Conservation (phyloP, 1,140 invertebrate species). For the Cotesia vestalis region DNA sequence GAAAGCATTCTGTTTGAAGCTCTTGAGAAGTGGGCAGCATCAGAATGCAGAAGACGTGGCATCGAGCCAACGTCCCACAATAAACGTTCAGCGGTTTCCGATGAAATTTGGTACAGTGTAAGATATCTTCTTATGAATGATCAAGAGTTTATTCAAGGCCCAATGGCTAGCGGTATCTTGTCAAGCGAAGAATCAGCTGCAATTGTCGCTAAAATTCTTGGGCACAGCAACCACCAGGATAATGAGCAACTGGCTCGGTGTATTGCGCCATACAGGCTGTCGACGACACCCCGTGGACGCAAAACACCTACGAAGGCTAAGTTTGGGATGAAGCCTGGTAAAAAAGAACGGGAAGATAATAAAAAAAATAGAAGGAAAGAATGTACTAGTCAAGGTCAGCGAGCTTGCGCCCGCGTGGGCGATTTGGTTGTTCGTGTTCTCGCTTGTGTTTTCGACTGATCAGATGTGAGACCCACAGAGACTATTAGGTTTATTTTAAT, state of each 20-base stretch:
- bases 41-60: constrained; percentile 72
- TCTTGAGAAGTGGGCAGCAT: constrained; percentile 73
- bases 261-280: constrained; percentile 39
- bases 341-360: constrained; percentile 57
- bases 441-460: constrained; percentile 63
- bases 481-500: background rate
- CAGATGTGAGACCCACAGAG: constrained; percentile 41
- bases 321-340: constrained; percentile 42
- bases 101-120: constrained; percentile 72
- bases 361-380: constrained; percentile 60
- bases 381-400: constrained; percentile 54
- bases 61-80: constrained; percentile 71
- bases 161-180: constrained; percentile 58
- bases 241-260: constrained; percentile 39
- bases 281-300: constrained; percentile 43
- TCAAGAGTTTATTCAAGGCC: constrained; percentile 69
- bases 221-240: constrained; percentile 41
- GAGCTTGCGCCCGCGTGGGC: constrained; percentile 57
- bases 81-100: constrained; percentile 70
- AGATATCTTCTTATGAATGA: constrained; percentile 73
- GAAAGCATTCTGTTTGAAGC: constrained; percentile 71
- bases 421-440: constrained; percentile 60
- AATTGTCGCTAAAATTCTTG: constrained; percentile 53
- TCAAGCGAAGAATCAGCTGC: constrained; percentile 52
- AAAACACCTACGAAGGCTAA: constrained; percentile 28